These are phyloP conservation scores for Drosophila vallismaia DNA, from an alignment of 2,888 invertebrate genomes.

Conservation along the genomic window DNA sequence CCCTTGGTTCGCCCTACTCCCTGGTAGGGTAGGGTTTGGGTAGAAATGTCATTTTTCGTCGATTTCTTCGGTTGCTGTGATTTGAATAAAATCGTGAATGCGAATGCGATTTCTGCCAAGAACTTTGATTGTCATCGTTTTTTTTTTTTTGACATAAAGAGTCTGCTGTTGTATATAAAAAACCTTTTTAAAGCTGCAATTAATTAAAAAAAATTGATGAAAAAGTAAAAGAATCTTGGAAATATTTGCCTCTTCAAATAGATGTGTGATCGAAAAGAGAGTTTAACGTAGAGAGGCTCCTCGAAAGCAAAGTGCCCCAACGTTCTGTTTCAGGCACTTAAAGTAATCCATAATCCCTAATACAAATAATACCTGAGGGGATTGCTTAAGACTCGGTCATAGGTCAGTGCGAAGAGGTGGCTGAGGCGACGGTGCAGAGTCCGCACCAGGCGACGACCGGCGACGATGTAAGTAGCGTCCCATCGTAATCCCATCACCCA, in stretches of 20 bases:
- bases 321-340: conserved; percentile 13
- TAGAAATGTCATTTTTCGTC: background rate
- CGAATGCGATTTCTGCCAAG: background rate
- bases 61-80: background rate
- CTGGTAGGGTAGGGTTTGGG: background rate
- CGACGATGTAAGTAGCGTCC: conserved; percentile 72
- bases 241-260: background rate
- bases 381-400: conserved; percentile 70
- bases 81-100: background rate
- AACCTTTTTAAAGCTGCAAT: background rate
- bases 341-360: conserved; percentile 24
- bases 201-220: background rate
- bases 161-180: background rate
- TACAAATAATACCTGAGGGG: conserved; percentile 37
- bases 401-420: conserved; percentile 68
- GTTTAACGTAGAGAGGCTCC: conserved; percentile 19
- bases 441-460: conserved; percentile 69
- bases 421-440: conserved; percentile 67
- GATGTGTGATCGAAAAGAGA: background rate
- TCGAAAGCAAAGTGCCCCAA: conserved; percentile 49
- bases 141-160: background rate
- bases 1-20: background rate
- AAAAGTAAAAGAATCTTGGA: background rate
- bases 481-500: conserved; percentile 43
- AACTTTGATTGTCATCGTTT: background rate